Evolutionary conservation across 1,140 invertebrate species (phyloP), one percentile per base, ranked within the genome.

Genomic region (Teleopsis dalmanni): DNA sequence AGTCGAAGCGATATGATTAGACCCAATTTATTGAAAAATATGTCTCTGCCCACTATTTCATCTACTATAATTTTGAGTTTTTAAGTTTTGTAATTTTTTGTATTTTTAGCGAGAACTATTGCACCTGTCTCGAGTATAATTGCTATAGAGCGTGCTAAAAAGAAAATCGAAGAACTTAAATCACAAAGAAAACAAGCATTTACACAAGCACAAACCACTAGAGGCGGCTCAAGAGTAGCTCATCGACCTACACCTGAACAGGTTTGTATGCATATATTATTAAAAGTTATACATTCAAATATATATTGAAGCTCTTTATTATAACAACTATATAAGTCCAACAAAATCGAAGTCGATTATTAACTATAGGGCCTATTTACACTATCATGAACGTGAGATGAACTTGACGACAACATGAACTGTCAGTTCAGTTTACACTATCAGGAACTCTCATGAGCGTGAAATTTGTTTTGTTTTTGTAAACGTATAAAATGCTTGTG

Each of bases 121-220:
- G 76, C 80, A 8, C 80, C 80, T 7, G 80, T 80, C 16, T 73
- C 76, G 6, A 81, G 81, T 51, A 78, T 79, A 11, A 70, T 75
- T 52, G 73, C 77, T 1, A 67, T 81, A 9, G 75, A 79, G 4
- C 59, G 76, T 23, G 76, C 79, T 1, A 82, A 81, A 55, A 77
- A 76, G 34, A 76, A 76, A 50, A 72, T 80, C 18, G 62, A 73
- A 16, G 73, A 76, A 48, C 54, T 76, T 22, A 65, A 59, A 26
- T 66, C 70, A 3, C 43, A 63, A 2, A 75, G 75, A 44, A 62
- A 60, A 31, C 58, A 59, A 10, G 58, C 53, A 10, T 78, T 76
- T 52, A 87, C 84, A 3, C 60, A 73, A 10, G 76, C 80, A 4
- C 84, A 87, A 67, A 87, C 83, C 1, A 70, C 78, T 4, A 89